These are phyloP conservation scores for Bubalus kerabau DNA, from an alignment of 2,113 vertebrate species.

Conservation along the genomic window DNA sequence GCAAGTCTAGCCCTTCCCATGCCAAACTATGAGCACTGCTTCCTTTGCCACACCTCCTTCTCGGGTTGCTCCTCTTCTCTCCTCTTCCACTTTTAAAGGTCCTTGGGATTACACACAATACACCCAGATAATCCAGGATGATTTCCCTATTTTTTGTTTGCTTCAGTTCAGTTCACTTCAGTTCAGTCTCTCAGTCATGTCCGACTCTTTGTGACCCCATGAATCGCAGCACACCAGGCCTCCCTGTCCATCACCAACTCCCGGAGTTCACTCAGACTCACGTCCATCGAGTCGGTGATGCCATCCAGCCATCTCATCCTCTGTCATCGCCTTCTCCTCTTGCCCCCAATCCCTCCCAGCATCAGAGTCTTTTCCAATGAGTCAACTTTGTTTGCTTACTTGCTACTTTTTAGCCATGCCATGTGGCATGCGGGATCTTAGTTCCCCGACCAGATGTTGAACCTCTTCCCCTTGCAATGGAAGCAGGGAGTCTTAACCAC, in stretches of 20 bases:
- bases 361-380: too few relatives aligned
- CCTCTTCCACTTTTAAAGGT: background rate
- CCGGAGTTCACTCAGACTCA: too few relatives aligned
- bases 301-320: too few relatives aligned
- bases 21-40: background rate
- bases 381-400: background rate
- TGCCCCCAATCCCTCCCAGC: too few relatives aligned
- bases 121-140: background rate
- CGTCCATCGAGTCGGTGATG: fast-evolving
- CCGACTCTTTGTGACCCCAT: fast-evolving
- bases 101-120: background rate
- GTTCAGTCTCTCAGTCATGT: too few relatives aligned
- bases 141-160: background rate
- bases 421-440: background rate
- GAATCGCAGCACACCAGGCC: too few relatives aligned
- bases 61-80: background rate
- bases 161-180: background rate
- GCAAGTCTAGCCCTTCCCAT: background rate
- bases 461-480: background rate
- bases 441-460: background rate
- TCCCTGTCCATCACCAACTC: too few relatives aligned
- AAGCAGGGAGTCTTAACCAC: background rate
- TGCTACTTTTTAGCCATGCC: background rate
- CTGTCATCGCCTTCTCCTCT: too few relatives aligned
- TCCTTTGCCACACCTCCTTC: background rate